Conservation (phyloP, 1,140 invertebrate species). For the Megalopta genalis region DNA sequence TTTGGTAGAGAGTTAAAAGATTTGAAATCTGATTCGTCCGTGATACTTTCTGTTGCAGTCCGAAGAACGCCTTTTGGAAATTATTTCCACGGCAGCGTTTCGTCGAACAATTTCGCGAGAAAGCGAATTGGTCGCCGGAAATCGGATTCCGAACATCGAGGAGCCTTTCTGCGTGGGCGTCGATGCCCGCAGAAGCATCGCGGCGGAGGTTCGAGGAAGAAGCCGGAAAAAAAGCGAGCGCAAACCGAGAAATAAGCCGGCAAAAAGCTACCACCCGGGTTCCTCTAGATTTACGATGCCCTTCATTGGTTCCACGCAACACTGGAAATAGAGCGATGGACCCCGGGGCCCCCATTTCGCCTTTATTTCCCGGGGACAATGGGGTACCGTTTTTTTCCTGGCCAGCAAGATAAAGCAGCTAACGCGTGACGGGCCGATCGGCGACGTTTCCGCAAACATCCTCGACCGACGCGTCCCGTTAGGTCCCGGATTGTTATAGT, state of each 20-base stretch:
- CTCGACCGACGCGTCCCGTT: constrained; percentile 60
- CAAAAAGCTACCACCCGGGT: constrained; percentile 56
- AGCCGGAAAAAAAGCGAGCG: constrained; percentile 15
- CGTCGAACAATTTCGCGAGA: too few species aligned
- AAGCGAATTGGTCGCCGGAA: neutral
- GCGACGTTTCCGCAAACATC: constrained; percentile 72
- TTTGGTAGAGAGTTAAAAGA: too few species aligned
- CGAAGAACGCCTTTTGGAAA: too few species aligned
- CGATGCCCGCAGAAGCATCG: neutral
- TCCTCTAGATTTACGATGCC: constrained; percentile 68
- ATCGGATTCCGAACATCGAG: neutral
- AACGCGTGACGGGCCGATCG: constrained; percentile 62
- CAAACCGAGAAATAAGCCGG: constrained; percentile 36
- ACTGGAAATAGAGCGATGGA: constrained; percentile 57
- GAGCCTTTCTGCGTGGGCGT: neutral
- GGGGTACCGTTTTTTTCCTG: constrained; percentile 49
- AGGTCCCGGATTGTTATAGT: constrained; percentile 59
- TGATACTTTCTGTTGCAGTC: too few species aligned
- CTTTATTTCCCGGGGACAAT: constrained; percentile 61
- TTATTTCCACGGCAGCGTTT: too few species aligned
- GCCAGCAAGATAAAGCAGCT: constrained; percentile 59
- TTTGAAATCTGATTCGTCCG: too few species aligned
- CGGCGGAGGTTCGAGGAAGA: neutral
- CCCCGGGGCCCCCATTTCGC: constrained; percentile 47
- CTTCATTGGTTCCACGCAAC: constrained; percentile 65